Conservation (phyloP, 64 coral and sea anemone species). For the Dendrophyllia cribrosa region DNA sequence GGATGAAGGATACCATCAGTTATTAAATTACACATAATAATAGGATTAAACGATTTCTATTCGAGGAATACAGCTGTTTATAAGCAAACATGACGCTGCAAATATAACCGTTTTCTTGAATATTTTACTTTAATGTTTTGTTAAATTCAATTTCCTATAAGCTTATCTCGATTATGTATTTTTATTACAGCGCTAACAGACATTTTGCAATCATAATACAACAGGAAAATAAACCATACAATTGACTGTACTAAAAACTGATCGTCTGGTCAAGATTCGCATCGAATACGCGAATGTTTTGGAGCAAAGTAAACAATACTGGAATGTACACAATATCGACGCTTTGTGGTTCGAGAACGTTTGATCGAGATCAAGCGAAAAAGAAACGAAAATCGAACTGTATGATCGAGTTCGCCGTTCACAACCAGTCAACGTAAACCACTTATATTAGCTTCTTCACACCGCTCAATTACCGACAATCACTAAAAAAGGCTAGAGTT, state of each 20-base stretch:
- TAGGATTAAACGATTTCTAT: background rate
- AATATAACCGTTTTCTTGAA: background rate
- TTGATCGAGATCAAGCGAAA: background rate
- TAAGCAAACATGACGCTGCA: background rate
- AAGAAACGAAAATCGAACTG: background rate
- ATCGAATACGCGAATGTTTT: conserved; percentile 30
- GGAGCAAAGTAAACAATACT: conserved; percentile 60
- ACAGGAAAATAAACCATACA: background rate
- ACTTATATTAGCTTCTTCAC: background rate
- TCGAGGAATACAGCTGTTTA: background rate
- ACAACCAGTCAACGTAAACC: too few species aligned
- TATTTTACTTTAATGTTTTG: background rate
- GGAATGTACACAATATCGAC: conserved; percentile 78
- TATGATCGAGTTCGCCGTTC: too few species aligned
- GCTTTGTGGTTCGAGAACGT: conserved; percentile 11
- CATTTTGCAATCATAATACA: background rate
- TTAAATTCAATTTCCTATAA: too few species aligned
- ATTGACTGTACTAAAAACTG: background rate
- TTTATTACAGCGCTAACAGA: too few species aligned
- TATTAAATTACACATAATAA: background rate
- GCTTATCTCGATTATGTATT: too few species aligned
- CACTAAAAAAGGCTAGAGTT: background rate
- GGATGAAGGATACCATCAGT: too few species aligned
- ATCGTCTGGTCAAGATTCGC: background rate
- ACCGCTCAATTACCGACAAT: background rate